Evolutionary conservation across 2,888 invertebrate species (phyloP).

Genomic region (Stenoptilia bipunctidactyla): DNA sequence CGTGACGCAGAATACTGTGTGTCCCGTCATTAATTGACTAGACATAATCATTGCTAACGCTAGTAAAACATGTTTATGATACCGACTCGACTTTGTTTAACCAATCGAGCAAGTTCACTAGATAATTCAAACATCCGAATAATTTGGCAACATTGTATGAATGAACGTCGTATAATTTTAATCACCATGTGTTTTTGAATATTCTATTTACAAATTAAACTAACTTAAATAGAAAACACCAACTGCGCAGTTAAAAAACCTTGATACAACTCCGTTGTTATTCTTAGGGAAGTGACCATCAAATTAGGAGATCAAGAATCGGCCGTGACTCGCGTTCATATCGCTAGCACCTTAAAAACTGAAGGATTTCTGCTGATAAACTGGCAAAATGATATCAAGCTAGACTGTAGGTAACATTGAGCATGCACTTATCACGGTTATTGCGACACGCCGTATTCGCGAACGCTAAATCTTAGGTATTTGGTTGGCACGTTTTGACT

Average conservation of each 20-base stretch:
- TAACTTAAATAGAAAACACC: slow-evolving; percentile 41
- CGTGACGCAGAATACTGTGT: too few relatives aligned
- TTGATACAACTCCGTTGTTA: too few relatives aligned
- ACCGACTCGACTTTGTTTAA: slow-evolving; percentile 21
- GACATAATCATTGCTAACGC: too few relatives aligned
- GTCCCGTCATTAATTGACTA: too few relatives aligned
- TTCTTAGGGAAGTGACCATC: slow-evolving; percentile 41
- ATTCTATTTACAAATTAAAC: too few relatives aligned
- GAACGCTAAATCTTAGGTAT: too few relatives aligned
- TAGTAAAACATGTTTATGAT: too few relatives aligned
- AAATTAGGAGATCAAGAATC: slow-evolving; percentile 66
- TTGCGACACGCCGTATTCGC: too few relatives aligned
- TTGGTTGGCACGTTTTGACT: too few relatives aligned
- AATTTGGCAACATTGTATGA: slow-evolving; percentile 59
- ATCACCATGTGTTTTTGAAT: too few relatives aligned
- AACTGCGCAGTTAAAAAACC: slow-evolving; percentile 20
- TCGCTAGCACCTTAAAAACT: slow-evolving; percentile 34
- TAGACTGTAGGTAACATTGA: too few relatives aligned
- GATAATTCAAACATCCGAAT: slow-evolving; percentile 56
- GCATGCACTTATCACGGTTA: too few relatives aligned
- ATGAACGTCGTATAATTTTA: slow-evolving; percentile 16
- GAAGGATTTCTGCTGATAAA: slow-evolving; percentile 57
- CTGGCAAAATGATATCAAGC: slow-evolving; percentile 29
- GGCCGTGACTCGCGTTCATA: slow-evolving; percentile 56
- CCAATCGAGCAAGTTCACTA: slow-evolving; percentile 64